phyloP scores from a whole-genome alignment of 2,888 invertebrate species.

The Bombylius major region DNA sequence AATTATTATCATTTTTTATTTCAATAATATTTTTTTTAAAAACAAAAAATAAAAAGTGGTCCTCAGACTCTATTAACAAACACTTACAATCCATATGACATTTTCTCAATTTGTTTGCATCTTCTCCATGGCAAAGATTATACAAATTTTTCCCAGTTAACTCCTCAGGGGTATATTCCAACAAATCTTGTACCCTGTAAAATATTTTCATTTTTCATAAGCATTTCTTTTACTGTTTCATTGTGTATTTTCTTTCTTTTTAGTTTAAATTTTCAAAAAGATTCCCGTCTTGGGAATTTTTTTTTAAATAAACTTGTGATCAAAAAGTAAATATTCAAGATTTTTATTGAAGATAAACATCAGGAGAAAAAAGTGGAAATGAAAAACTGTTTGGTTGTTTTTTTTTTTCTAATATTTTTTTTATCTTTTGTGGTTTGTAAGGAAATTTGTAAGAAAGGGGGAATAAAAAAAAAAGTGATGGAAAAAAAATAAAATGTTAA shows the following conservation, averaged over 20 bases:
- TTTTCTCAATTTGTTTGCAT: constrained; percentile 84
- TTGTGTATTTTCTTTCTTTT: neutral
- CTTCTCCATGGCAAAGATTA: constrained; percentile 90
- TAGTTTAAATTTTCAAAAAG: neutral
- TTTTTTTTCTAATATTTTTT: neutral
- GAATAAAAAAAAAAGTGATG: neutral
- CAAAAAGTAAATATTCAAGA: constrained; percentile 14
- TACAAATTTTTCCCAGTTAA: constrained; percentile 88
- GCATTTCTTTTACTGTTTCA: neutral
- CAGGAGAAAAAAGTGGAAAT: neutral
- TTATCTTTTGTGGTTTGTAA: neutral
- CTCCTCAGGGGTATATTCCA: constrained; percentile 90
- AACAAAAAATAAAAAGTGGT: constrained; percentile 10
- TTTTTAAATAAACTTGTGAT: constrained; percentile 8
- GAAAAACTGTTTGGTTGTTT: neutral
- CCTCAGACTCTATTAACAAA: neutral
- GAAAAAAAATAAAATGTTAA: neutral
- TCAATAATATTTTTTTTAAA: neutral
- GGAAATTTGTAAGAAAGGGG: neutral
- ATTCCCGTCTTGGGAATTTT: constrained; percentile 8
- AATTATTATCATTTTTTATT: constrained; percentile 5
- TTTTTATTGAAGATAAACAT: constrained; percentile 9
- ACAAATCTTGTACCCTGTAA: constrained; percentile 74
- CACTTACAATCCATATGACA: constrained; percentile 92
- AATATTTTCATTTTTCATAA: constrained; percentile 7